phyloP scores from a whole-genome alignment of 2,113 vertebrate genomes.

The Oreochromis niloticus region DNA sequence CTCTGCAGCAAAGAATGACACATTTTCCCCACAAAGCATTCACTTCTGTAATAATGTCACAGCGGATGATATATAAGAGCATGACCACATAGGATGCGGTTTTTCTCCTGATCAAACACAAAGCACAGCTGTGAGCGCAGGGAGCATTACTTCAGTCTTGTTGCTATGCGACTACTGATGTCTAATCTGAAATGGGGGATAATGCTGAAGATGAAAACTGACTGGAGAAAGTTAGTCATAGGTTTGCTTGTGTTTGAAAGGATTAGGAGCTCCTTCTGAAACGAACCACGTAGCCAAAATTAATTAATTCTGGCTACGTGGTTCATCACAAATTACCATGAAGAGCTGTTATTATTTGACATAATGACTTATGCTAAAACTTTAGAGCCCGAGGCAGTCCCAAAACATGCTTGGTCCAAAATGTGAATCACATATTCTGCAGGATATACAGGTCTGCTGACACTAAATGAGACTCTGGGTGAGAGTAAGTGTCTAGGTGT shows the following conservation, averaged over 20 bases:
- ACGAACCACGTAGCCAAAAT: neutral
- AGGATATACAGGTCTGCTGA: neutral
- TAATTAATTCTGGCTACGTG: neutral
- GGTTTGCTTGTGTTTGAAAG: neutral
- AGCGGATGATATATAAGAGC: neutral
- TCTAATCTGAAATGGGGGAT: conserved; percentile 30
- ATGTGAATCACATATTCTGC: neutral
- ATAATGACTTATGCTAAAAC: neutral
- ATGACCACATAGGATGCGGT: conserved; percentile 18
- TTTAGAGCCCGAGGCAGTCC: neutral
- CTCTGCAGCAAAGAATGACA: neutral
- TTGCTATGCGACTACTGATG: conserved; percentile 57
- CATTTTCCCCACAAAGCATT: neutral
- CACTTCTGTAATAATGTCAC: neutral
- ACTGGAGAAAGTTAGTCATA: conserved; percentile 1
- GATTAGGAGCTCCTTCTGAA: neutral
- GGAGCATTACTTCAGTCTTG: conserved; percentile 31
- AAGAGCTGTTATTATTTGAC: conserved; percentile 13
- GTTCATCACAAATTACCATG: conserved; percentile 1
- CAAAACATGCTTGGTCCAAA: neutral
- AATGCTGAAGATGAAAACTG: conserved; percentile 18
- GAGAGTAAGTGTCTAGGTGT: accelerated
- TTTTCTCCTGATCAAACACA: conserved; percentile 45
- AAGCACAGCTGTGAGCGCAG: conserved; percentile 10
- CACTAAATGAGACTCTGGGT: neutral